Percentiles rank a stretch among this genome's conserved stretches.
These are phyloP conservation scores for Nautilus pompilius DNA, from an alignment of 1,140 invertebrate genomes.

Conservation along the genomic window DNA sequence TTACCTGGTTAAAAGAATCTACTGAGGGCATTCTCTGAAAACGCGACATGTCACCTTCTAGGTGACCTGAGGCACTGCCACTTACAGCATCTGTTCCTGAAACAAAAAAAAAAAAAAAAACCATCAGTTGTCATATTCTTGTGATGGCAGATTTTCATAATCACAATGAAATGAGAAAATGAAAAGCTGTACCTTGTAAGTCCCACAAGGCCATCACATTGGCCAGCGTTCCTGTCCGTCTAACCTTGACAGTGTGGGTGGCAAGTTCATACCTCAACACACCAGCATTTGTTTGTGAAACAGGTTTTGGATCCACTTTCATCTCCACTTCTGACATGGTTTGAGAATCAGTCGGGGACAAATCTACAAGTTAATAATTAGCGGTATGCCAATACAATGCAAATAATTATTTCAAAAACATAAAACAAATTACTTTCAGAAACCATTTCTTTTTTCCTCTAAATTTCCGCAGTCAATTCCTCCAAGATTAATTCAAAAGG, in stretches of 20 bases:
- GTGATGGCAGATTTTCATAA: background rate
- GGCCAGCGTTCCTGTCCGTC: conserved; percentile 57
- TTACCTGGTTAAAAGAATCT: conserved; percentile 55
- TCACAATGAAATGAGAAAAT: background rate
- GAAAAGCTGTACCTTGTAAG: conserved; percentile 36
- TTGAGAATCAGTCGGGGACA: no score
- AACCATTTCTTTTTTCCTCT: no score
- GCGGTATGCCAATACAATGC: no score
- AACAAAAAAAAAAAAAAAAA: conserved; percentile 1
- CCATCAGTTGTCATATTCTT: background rate
- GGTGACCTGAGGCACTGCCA: conserved; percentile 39
- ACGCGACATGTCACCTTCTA: conserved; percentile 48
- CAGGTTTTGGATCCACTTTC: no score
- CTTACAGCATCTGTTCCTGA: conserved; percentile 51
- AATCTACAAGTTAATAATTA: no score
- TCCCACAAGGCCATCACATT: conserved; percentile 60
- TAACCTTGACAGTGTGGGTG: conserved; percentile 60
- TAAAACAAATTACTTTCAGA: no score
- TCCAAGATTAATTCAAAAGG: no score
- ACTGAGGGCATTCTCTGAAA: conserved; percentile 54
- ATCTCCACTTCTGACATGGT: no score
- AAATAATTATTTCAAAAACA: no score
- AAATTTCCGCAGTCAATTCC: no score
- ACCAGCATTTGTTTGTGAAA: conserved; percentile 11
- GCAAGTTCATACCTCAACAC: conserved; percentile 58